Evolutionary conservation across 1,140 invertebrate species (phyloP), one percentile per base, ranked within the genome.

Genomic region (Bombus waltoni): DNA sequence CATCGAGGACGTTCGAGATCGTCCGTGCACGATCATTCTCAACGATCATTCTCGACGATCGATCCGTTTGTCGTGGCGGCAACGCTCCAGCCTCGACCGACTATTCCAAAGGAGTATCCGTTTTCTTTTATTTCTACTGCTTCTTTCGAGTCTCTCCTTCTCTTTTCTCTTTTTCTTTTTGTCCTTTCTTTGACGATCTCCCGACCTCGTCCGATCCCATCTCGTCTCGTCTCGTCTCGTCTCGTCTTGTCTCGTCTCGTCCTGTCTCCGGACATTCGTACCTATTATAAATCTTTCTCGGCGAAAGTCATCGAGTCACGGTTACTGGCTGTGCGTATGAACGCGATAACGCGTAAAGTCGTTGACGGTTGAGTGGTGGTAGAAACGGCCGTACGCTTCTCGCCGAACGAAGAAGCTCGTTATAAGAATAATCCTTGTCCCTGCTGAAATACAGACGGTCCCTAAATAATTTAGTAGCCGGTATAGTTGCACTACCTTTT

Each of bases 21-120:
- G 86, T 84, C 86, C 82, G 89, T 87, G 88, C 86, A 88, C 89
- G 89, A 92, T 93, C 90, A 89, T 90, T 92, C 88, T 38, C 35
- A 35, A 62, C 59, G 35, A 70, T 65, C 62, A 65, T 66, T 32
- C 13, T 81, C 88, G 75, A 81, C 81, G 88, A 90, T 91, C 86
- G 86, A 90, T 87, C 80, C 85, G 88, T 89, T 92, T 84, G 80
- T 87, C 83, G 91, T 89, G 93, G 92, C 92, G 90, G 93, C 92
- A 93, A 77, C n/a, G 44, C 57, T 93, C 89, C 93, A 93, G 88
- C 87, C 53, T 87, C 83, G 73, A 89, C 87, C 59, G 66, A 22
- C 76, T 78, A 59, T 87, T 89, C 86, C 66, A 86, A 84, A 80
- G 75, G 83, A 80, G 86, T n/a, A 28, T 42, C 44, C 62, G 28